Evolutionary conservation across 2,888 invertebrate genomes (phyloP).

Genomic region (Neria commutata): DNA sequence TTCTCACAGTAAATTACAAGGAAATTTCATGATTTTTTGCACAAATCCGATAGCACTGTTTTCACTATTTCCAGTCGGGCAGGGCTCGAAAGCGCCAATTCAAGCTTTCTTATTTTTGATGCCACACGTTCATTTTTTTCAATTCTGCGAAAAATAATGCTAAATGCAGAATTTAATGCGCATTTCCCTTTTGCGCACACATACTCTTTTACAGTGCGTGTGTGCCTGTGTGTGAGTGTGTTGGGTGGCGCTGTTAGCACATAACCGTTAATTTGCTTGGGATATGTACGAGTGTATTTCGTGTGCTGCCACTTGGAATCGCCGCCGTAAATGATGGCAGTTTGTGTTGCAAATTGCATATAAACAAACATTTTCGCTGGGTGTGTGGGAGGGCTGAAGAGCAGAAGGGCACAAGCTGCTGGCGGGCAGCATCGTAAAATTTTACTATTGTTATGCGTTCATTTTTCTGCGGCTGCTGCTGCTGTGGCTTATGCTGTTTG

Average conservation of each 20-base stretch:
- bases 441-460: constrained; percentile 7
- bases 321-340: constrained; percentile 21
- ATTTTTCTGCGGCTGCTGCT: not conserved
- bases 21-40: too few species aligned
- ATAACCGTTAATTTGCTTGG: constrained; percentile 7
- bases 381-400: constrained; percentile 4
- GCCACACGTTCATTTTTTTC: constrained; percentile 27
- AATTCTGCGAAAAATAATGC: constrained; percentile 21
- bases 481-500: not conserved
- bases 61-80: too few species aligned
- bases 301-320: constrained; percentile 9
- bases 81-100: too few species aligned
- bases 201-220: too few species aligned
- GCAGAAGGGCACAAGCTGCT: too few species aligned
- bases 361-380: constrained; percentile 24
- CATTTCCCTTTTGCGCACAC: constrained; percentile 2
- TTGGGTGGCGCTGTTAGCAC: constrained; percentile 5
- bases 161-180: constrained; percentile 9
- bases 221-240: too few species aligned
- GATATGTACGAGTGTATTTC: not conserved
- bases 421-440: constrained; percentile 13
- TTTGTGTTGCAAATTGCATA: constrained; percentile 24
- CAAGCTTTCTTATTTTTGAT: constrained; percentile 21
- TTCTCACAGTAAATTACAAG: too few species aligned
- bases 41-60: too few species aligned